Base-by-base conservation (phyloP, 2,113 vertebrate species). In the Tragulus kanchil region DNA sequence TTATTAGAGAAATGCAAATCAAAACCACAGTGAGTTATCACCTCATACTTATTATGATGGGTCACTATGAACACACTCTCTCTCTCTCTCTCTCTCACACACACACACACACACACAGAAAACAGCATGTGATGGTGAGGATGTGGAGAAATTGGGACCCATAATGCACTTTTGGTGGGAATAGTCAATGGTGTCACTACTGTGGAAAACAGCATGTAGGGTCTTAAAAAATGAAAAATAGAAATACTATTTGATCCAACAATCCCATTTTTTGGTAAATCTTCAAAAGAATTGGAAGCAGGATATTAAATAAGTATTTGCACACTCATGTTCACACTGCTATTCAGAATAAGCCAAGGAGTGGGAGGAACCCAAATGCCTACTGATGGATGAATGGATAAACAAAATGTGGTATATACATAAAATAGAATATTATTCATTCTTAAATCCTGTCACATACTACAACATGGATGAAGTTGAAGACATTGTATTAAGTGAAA, bases 1-100 rank as follows among this genome's bases (percentile, higher is more conserved):
- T 85, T 50, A 62, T n/a, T 52, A 77, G n/a, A 73, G 93, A 92
- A 75, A 85, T 82, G 42, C 61, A 90, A 54, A 95, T 89, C 81
- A 93, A 93, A 90, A 64, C 42, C 21, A 52, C 28, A 15, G 5
- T 54, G 42, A 86, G 59, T 6, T 71, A 82, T 67, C 31, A n/a
- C 73, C 31, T 73, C 64, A 90, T 4, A 31, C 31, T 64, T 50
- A 52, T 19, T 65, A 89, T 17, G 15, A 78, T 75, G n/a, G 62
- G 62, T 52, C 42, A 48, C 42, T 45, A 26, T 45, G 19, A 61
- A 79, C 65, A 45, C 17, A 94, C 54, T 50, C 25, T 36, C 36
- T 36, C 36, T 36, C 36, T 36, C 36, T 36, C 36, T 36, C 36
- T 21, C 58, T 36, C n/a, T 9, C 58, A 94, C 52, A 64, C 25